A percentile compares a stretch with the other conserved stretches of the same genome.
Conservation (phyloP, 2,797 vertebrate genomes). For the Chaetodon trifasciatus region DNA sequence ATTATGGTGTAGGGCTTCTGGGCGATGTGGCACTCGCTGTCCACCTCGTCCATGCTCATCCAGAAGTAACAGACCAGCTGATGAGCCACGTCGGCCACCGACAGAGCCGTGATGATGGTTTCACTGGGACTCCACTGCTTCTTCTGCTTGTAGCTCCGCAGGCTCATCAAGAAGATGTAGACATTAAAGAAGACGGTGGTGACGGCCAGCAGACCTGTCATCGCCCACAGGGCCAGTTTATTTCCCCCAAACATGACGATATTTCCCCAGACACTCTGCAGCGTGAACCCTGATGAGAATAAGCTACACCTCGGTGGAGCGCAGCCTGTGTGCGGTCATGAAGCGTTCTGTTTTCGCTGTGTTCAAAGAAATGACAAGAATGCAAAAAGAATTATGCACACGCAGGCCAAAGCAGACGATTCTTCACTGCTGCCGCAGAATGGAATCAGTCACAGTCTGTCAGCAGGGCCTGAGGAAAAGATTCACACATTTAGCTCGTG, state of each 20-base stretch:
- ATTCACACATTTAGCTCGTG: slow-evolving; percentile 60
- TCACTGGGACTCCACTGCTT: slow-evolving; percentile 81
- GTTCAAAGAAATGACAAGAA: slow-evolving; percentile 63
- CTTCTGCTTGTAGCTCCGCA: slow-evolving; percentile 72
- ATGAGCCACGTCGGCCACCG: slow-evolving; percentile 64
- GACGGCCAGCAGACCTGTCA: slow-evolving; percentile 75
- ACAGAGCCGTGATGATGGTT: slow-evolving; percentile 81
- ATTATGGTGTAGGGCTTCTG: slow-evolving; percentile 56
- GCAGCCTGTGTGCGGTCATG: slow-evolving; percentile 37
- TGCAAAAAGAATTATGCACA: slow-evolving; percentile 29
- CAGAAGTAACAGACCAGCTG: slow-evolving; percentile 82
- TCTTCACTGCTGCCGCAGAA: slow-evolving; percentile 56
- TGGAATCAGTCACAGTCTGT: slow-evolving; percentile 56
- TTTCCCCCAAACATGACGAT: slow-evolving; percentile 41
- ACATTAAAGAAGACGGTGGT: slow-evolving; percentile 82
- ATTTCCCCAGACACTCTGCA: neutral
- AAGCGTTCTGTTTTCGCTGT: slow-evolving; percentile 41
- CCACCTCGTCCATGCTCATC: slow-evolving; percentile 82
- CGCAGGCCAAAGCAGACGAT: slow-evolving; percentile 52
- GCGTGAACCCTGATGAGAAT: slow-evolving; percentile 19
- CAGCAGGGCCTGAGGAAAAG: slow-evolving; percentile 45
- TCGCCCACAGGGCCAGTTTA: slow-evolving; percentile 74
- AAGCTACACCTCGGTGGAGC: slow-evolving; percentile 7
- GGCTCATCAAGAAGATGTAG: slow-evolving; percentile 80
- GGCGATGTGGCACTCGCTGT: slow-evolving; percentile 61